A percentile compares a stretch with the other conserved stretches of the same genome.
phyloP scores from a whole-genome alignment of 1,140 invertebrate genomes.

The Drosophila murphyi region DNA sequence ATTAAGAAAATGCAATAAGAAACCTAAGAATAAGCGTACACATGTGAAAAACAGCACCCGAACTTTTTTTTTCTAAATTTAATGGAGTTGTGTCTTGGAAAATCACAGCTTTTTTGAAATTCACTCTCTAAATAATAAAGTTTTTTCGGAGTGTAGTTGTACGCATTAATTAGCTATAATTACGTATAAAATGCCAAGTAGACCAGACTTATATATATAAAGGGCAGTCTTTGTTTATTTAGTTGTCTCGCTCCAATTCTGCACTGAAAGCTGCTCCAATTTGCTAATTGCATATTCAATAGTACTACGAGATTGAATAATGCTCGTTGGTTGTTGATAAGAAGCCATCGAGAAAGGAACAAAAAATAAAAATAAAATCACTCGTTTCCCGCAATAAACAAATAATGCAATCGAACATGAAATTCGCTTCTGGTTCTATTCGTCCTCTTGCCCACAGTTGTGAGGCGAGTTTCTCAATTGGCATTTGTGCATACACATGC shows the following conservation, averaged over 20 bases:
- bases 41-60: no score
- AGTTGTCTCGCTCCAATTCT: slow-evolving; percentile 29
- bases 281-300: slow-evolving; percentile 25
- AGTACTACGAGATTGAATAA: slow-evolving; percentile 5
- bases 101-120: no score
- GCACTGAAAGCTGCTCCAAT: slow-evolving; percentile 1
- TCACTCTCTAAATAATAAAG: no score
- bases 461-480: neutral
- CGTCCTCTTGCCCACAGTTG: neutral
- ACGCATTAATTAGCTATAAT: slow-evolving; percentile 8
- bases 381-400: neutral
- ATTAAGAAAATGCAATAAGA: no score
- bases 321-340: slow-evolving; percentile 17
- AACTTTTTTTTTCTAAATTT: no score
- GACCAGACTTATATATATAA: neutral
- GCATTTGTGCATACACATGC: neutral
- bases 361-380: neutral
- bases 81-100: no score
- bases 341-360: slow-evolving; percentile 12
- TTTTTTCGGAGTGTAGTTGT: no score
- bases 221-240: neutral
- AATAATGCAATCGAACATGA: neutral
- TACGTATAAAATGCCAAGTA: slow-evolving; percentile 13
- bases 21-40: no score
- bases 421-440: neutral